Evolutionary conservation across 2,113 vertebrate genomes (phyloP).

Genomic region (Paramisgurnus dabryanus): DNA sequence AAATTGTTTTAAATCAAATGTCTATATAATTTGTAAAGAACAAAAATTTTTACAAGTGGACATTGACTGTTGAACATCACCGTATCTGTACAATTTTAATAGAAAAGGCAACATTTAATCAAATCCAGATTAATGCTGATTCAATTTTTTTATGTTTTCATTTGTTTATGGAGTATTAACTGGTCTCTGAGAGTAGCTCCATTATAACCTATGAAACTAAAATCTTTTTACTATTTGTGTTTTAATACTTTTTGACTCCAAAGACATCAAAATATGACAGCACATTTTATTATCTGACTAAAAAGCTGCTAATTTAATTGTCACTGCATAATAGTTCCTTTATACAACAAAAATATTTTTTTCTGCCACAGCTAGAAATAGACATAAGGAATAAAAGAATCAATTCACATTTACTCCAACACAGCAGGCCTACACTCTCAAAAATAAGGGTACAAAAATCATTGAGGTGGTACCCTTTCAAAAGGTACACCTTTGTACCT

Average conservation of each 20-base stretch:
- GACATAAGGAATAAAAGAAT: too few species aligned
- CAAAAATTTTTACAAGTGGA: too few species aligned
- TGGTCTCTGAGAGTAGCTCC: background rate
- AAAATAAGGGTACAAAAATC: too few species aligned
- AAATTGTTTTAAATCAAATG: too few species aligned
- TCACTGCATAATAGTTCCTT: background rate
- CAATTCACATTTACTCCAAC: too few species aligned
- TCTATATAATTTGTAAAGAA: too few species aligned
- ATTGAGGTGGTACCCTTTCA: too few species aligned
- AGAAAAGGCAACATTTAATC: too few species aligned
- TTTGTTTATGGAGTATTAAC: background rate
- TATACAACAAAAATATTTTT: background rate
- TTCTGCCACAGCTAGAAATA: too few species aligned
- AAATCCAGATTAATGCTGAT: background rate
- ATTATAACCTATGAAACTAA: conserved; percentile 27
- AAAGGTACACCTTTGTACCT: too few species aligned
- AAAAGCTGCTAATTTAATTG: conserved; percentile 20
- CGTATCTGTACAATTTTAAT: too few species aligned
- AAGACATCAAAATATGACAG: background rate
- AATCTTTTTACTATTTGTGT: background rate
- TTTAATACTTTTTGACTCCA: background rate
- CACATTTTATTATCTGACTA: conserved; percentile 22
- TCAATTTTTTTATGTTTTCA: background rate
- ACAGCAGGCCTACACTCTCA: background rate
- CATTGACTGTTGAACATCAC: too few species aligned